Evolutionary conservation across 2,797 vertebrate genomes (phyloP), one percentile per base, ranked within the genome.

Genomic region (Paedocypris micromegethes): DNA sequence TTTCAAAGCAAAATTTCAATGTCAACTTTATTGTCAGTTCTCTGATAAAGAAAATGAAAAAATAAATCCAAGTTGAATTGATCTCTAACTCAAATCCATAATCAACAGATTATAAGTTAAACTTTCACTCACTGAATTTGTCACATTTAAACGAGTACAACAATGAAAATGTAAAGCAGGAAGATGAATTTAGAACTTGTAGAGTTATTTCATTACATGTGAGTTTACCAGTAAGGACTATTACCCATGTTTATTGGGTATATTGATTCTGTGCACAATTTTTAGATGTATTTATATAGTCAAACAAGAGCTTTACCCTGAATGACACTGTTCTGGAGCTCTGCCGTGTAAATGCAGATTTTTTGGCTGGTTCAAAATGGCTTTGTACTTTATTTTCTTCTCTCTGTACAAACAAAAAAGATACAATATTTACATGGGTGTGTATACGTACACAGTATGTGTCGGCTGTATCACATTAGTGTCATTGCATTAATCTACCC

Each of bases 281-380:
- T 49, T 63, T 23, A 3, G 39, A 45, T 38, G 40, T 47, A 53
- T 59, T 58, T 58, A 39, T 59, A n/a, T 4, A 66, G 38, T 81
- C 38, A 66, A 66, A 70, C 44, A 6, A 23, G 68, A 4, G 41
- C 9, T 56, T 52, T 86, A 97, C 94, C 90, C 92, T 88, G 75
- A 96, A 94, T 48, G 95, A 97, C 73, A 89, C 72, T 0, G 94
- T 95, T 79, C 92, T 91, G 73, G 92, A 86, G 81, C 88, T 94
- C 80, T 88, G 87, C 54, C 89, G 84, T 72, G 73, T 78, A 63
- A 97, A 91, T 9, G 89, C 86, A 47, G 80, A 76, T 79, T 79
- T 86, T 43, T 69, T 4, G 0, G 78, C 73, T 49, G 79, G 79
- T 70, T 85, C 78, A 66, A 77, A 73, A 72, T 66, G 81, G 54